Conservation (phyloP, 37 sponge, comb jelly and placozoan species). For the Eunapius fragilis region DNA sequence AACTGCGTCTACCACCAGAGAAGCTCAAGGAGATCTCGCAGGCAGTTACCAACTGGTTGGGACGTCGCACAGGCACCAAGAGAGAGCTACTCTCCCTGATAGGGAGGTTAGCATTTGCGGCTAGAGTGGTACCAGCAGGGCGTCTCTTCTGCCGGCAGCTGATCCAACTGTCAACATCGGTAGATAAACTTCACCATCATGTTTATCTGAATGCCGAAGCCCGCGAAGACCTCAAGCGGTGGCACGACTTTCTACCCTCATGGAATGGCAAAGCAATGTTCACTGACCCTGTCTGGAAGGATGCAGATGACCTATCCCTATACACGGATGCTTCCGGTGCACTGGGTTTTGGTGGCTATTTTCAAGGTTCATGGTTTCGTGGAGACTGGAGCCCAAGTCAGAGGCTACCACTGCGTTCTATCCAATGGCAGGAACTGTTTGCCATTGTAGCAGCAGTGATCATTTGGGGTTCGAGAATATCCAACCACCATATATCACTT, state of each 20-base stretch:
- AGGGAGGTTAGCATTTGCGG: conserved; percentile 28
- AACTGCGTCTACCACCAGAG: conserved; percentile 12
- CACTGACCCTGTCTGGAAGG: neutral
- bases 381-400: conserved; percentile 10
- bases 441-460: conserved; percentile 37
- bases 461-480: conserved; percentile 29
- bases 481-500: neutral
- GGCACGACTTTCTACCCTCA: conserved; percentile 30
- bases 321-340: conserved; percentile 53
- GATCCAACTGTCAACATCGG: conserved; percentile 24
- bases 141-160: conserved; percentile 31
- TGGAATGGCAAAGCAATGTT: conserved; percentile 35
- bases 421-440: conserved; percentile 45
- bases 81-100: conserved; percentile 34
- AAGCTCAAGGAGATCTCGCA: conserved; percentile 1
- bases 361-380: conserved; percentile 17
- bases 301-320: conserved; percentile 6
- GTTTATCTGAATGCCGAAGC: conserved; percentile 24
- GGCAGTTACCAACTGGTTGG: conserved; percentile 16
- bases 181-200: conserved; percentile 9
- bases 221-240: conserved; percentile 52
- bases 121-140: conserved; percentile 39
- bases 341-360: conserved; percentile 32
- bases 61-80: neutral
- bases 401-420: conserved; percentile 6